Conservation (phyloP, 2,888 invertebrate genomes). For the Pogonocherus hispidulus region DNA sequence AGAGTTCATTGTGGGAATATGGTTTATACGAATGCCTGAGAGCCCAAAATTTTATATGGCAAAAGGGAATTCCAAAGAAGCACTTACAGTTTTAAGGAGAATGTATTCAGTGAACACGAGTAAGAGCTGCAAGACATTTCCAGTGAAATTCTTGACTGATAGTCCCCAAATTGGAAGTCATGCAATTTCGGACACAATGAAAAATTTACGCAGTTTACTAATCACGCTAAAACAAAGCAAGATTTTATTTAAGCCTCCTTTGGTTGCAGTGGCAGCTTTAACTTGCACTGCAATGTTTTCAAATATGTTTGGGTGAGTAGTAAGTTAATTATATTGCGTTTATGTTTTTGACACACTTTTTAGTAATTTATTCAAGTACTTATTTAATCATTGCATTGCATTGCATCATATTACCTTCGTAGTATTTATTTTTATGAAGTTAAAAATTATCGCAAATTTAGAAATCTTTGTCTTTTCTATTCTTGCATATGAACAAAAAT, state of each 20-base stretch:
- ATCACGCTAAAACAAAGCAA: constrained; percentile 68
- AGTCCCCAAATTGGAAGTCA: constrained; percentile 32
- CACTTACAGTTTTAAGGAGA: constrained; percentile 73
- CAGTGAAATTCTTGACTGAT: constrained; percentile 58
- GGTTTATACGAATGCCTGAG: constrained; percentile 76
- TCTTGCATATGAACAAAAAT: too few species aligned
- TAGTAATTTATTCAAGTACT: too few species aligned
- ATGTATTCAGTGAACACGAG: constrained; percentile 75
- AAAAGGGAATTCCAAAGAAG: constrained; percentile 73
- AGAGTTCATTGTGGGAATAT: constrained; percentile 73
- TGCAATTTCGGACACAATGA: constrained; percentile 12
- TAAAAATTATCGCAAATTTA: too few species aligned
- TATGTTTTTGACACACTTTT: too few species aligned
- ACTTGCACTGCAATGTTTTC: constrained; percentile 76
- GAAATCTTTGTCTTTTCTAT: too few species aligned
- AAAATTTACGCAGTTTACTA: constrained; percentile 28
- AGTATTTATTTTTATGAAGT: too few species aligned
- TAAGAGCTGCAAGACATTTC: constrained; percentile 68
- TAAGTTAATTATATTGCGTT: too few species aligned
- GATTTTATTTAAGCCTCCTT: constrained; percentile 72
- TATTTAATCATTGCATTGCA: too few species aligned
- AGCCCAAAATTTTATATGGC: constrained; percentile 84
- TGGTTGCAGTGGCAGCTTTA: constrained; percentile 72
- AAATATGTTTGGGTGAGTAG: constrained; percentile 78
- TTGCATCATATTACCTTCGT: too few species aligned